A percentile compares a stretch with the other conserved stretches of the same genome.
Conservation (phyloP, 2,797 vertebrate species). For the Pangasius larnaudii region DNA sequence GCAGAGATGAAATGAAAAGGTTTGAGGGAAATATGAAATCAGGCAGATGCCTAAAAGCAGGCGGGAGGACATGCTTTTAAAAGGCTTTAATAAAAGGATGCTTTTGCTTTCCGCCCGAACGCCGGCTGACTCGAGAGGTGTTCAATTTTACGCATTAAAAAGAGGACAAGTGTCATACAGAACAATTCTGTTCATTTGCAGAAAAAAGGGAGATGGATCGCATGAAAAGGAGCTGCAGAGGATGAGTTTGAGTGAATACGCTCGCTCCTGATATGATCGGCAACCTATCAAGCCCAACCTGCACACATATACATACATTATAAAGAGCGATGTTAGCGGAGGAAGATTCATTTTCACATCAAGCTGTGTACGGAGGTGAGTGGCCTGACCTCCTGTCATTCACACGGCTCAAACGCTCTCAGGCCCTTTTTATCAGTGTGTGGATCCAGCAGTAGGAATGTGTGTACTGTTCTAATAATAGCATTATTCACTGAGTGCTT, state of each 20-base stretch:
- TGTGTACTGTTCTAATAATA: neutral
- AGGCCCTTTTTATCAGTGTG: neutral
- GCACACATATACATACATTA: neutral
- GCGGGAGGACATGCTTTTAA: slow-evolving; percentile 26
- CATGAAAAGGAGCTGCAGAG: slow-evolving; percentile 10
- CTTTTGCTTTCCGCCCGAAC: neutral
- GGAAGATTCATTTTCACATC: neutral
- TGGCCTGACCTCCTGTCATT: neutral
- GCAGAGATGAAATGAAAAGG: neutral
- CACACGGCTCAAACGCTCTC: neutral
- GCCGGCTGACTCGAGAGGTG: slow-evolving; percentile 19
- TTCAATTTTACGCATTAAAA: slow-evolving; percentile 37
- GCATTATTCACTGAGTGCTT: neutral
- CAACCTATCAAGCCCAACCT: neutral
- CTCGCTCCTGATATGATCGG: neutral
- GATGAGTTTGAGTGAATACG: neutral
- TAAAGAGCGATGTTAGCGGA: neutral
- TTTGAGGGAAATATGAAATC: neutral
- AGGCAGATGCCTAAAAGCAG: slow-evolving; percentile 16
- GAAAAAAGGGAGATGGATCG: neutral
- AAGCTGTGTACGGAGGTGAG: neutral
- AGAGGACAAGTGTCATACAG: slow-evolving; percentile 13
- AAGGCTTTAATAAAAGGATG: slow-evolving; percentile 24
- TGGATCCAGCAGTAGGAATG: neutral
- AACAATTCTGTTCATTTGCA: slow-evolving; percentile 1